Conservation (phyloP, 2,113 vertebrate species). For the Bos taurus region ARS-UCD2.0 NC_037330.1:113216501-113217000, state of each 20-base stretch:
- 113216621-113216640: not conserved
- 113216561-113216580: not conserved
- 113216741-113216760: accelerated
- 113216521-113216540: not conserved
- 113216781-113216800: not conserved
- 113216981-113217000: not conserved
- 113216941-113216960: not conserved
- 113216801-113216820: not conserved
- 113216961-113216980: not conserved
- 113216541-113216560: not conserved
- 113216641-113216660: not conserved
- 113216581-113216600: not conserved
- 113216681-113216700: not conserved
- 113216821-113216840: too few relatives aligned
- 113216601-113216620: not conserved
- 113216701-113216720: accelerated
- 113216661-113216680: not conserved
- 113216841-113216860: not conserved
- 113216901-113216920: not conserved
- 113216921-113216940: not conserved
- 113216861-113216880: not conserved
- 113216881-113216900: not conserved
- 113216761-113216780: too few relatives aligned
- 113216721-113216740: accelerated
- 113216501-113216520: not conserved